Conservation (phyloP, 2,888 invertebrate species). For the Stenolophus ochropezus region DNA sequence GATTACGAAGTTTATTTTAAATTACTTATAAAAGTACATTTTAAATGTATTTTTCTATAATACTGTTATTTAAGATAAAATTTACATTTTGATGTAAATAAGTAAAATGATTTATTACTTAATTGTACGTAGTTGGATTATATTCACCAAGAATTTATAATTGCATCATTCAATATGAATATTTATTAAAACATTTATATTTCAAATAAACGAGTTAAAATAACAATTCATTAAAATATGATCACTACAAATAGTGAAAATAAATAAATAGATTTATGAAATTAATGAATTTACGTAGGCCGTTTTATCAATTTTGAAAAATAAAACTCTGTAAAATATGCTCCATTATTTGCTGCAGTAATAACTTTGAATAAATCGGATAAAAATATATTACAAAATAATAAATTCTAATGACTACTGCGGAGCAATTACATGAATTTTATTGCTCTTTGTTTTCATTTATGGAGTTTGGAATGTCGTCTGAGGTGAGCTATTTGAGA, state of each 20-base stretch:
- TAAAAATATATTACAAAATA: no score
- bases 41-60: neutral
- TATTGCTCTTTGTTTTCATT: constrained; percentile 41
- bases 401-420: neutral
- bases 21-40: neutral
- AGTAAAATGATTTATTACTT: neutral
- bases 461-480: constrained; percentile 67
- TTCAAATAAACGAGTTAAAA: neutral
- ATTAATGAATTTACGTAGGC: no score
- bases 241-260: neutral
- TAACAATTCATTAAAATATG: neutral
- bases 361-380: no score
- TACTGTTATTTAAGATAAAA: neutral
- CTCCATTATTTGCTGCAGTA: no score
- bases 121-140: neutral
- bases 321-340: no score
- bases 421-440: neutral
- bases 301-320: no score
- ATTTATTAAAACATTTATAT: neutral
- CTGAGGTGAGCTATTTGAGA: constrained; percentile 67
- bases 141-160: neutral
- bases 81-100: neutral
- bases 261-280: neutral
- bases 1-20: neutral
- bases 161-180: constrained; percentile 19